Evolutionary conservation across 2,888 invertebrate species (phyloP).

Genomic region (Chalcosyrphus nemorum): DNA sequence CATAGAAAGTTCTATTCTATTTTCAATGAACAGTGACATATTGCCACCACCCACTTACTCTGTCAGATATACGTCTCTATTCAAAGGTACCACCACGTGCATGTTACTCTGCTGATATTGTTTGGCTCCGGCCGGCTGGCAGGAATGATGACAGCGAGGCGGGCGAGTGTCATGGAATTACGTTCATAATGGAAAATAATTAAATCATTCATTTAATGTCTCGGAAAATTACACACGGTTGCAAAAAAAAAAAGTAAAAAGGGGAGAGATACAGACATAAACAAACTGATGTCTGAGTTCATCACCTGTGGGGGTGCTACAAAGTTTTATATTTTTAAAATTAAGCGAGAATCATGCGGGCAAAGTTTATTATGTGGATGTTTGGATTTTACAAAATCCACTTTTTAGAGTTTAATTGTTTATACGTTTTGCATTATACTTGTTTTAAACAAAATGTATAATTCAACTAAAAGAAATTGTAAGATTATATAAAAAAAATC

Average conservation of each 20-base stretch:
- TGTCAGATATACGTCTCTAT: neutral
- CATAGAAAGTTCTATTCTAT: neutral
- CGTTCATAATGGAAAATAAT: slow-evolving; percentile 26
- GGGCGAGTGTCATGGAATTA: neutral
- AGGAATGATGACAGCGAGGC: neutral
- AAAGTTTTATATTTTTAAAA: neutral
- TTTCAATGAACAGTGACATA: neutral
- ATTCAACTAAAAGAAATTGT: no score
- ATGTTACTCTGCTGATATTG: neutral
- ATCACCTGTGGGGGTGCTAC: no score
- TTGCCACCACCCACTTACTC: neutral
- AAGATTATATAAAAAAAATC: no score
- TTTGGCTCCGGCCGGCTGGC: neutral
- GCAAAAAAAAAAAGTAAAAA: neutral
- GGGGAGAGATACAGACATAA: neutral
- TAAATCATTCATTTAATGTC: slow-evolving; percentile 36
- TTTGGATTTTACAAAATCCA: neutral
- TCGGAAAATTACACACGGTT: slow-evolving; percentile 13
- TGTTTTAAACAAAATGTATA: no score
- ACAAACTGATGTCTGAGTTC: neutral
- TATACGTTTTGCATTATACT: no score
- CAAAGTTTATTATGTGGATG: neutral
- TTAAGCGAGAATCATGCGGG: neutral
- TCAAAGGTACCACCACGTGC: neutral
- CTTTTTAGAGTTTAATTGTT: no score